Evolutionary conservation across 2,888 invertebrate species (phyloP).

Genomic region (Dasypogon diadema): DNA sequence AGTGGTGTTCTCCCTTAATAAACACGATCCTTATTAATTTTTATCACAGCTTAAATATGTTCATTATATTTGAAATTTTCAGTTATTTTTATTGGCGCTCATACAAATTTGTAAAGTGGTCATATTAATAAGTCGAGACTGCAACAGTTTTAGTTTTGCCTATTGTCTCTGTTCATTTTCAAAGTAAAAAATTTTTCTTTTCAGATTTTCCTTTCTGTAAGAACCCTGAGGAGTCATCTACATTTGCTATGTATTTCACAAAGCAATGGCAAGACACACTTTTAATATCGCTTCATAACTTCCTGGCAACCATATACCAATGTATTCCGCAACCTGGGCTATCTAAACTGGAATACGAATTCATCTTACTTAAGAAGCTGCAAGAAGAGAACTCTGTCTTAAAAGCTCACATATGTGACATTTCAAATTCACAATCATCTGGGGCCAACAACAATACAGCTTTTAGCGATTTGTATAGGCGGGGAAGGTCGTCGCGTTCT

Average conservation of each 20-base stretch:
- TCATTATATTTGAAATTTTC: no score
- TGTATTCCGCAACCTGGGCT: slow-evolving; percentile 90
- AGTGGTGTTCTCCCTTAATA: no score
- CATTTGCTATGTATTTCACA: slow-evolving; percentile 89
- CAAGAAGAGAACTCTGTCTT: slow-evolving; percentile 87
- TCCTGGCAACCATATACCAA: slow-evolving; percentile 88
- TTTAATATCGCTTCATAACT: slow-evolving; percentile 89
- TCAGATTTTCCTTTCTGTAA: slow-evolving; percentile 91
- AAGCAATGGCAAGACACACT: slow-evolving; percentile 97
- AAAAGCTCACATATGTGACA: slow-evolving; percentile 72
- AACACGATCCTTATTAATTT: no score
- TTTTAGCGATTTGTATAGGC: slow-evolving; percentile 7
- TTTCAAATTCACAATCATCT: slow-evolving; percentile 56
- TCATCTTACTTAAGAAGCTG: slow-evolving; percentile 80
- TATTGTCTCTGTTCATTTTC: not conserved
- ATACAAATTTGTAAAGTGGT: no score
- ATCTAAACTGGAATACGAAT: slow-evolving; percentile 88
- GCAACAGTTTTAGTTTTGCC: no score
- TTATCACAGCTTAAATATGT: no score
- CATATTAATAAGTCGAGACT: no score
- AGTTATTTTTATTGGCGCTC: no score
- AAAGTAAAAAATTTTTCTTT: slow-evolving; percentile 60
- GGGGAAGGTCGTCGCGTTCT: slow-evolving; percentile 1
- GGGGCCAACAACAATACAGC: not conserved
- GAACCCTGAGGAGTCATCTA: slow-evolving; percentile 90